Percentiles rank a stretch among this genome's conserved stretches.
These are phyloP conservation scores for Notolabrus celidotus DNA, from an alignment of 2,797 vertebrate species.

Conservation along the genomic window DNA sequence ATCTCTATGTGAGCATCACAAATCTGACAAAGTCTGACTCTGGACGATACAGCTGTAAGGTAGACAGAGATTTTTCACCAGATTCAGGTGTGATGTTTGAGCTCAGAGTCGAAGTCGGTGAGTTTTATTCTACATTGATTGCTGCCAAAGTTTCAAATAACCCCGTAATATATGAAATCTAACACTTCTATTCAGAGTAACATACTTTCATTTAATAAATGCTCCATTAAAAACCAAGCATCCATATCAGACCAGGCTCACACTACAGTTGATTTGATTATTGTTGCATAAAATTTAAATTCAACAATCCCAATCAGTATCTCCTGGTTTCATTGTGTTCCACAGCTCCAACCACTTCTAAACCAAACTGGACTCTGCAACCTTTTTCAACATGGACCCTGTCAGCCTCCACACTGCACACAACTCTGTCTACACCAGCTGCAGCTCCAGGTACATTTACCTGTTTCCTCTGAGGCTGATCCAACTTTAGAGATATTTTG, in stretches of 20 bases:
- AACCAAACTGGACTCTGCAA: not conserved
- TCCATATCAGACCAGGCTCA: too few relatives aligned
- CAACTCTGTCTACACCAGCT: not conserved
- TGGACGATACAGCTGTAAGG: conserved; percentile 27
- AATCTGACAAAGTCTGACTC: conserved; percentile 32
- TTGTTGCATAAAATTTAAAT: too few relatives aligned
- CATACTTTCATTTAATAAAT: too few relatives aligned
- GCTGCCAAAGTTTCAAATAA: too few relatives aligned
- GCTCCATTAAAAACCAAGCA: too few relatives aligned
- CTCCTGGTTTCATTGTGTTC: too few relatives aligned
- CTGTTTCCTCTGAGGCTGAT: not conserved
- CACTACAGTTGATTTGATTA: too few relatives aligned
- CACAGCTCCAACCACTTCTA: not conserved
- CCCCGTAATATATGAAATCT: too few relatives aligned
- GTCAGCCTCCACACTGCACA: not conserved
- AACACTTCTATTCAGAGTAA: too few relatives aligned
- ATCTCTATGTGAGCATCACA: conserved; percentile 49
- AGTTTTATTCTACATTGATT: too few relatives aligned
- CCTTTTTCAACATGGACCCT: not conserved
- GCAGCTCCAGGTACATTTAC: not conserved
- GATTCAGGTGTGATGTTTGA: accelerated
- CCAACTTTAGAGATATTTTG: not conserved
- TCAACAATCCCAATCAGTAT: not conserved
- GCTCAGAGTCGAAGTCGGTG: conserved; percentile 36
- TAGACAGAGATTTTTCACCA: accelerated